Evolutionary conservation across 2,888 invertebrate species (phyloP).

Genomic region (Hypolimnas misippus): DNA sequence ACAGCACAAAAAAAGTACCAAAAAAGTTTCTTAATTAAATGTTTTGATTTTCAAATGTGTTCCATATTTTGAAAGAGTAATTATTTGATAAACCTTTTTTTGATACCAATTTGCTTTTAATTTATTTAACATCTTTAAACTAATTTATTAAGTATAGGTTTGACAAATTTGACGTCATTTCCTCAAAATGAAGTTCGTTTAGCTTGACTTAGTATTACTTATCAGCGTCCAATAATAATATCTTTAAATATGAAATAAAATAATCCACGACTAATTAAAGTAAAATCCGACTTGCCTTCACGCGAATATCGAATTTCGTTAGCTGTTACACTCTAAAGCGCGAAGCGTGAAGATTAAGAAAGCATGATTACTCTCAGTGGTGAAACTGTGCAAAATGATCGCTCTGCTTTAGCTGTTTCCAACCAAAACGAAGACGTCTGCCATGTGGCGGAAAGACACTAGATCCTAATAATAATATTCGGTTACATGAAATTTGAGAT

Average conservation of each 20-base stretch:
- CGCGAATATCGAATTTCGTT: conserved; percentile 36
- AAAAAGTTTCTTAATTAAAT: no score
- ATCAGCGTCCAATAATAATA: no score
- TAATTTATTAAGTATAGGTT: no score
- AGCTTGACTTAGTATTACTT: no score
- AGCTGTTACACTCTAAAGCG: conserved; percentile 30
- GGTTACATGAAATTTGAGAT: conserved; percentile 3
- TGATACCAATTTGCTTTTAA: no score
- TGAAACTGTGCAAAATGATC: conserved; percentile 38
- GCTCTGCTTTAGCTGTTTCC: conserved; percentile 6
- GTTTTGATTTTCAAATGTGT: no score
- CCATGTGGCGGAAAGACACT: neutral
- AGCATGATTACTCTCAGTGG: conserved; percentile 32
- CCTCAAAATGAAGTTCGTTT: no score
- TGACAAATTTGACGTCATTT: no score
- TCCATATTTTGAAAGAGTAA: no score
- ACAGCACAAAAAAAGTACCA: no score
- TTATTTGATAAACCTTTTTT: no score
- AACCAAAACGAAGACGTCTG: neutral
- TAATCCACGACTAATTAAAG: conserved; percentile 6
- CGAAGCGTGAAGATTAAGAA: conserved; percentile 40
- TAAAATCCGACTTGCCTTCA: conserved; percentile 17
- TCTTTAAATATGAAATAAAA: conserved; percentile 3
- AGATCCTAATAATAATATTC: neutral
- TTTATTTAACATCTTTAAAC: no score